phyloP scores from a whole-genome alignment of 2,797 vertebrate species.

The Neosilurus hyrtlii region DNA sequence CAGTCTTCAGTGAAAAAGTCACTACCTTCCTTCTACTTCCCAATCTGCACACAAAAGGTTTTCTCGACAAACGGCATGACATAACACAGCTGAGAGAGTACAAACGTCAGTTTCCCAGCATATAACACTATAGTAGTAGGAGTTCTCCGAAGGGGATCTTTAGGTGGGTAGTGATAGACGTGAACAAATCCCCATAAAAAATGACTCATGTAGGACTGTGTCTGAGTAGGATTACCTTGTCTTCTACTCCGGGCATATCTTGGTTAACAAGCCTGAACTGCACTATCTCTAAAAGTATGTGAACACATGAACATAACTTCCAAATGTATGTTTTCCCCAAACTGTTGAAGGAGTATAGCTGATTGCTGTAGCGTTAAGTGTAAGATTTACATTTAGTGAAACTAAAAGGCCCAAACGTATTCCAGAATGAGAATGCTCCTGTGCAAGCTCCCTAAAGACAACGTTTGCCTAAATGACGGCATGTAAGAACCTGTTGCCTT shows the following conservation, averaged over 20 bases:
- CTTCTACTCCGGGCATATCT: background rate
- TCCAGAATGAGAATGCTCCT: too few relatives aligned
- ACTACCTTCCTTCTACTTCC: conserved; percentile 11
- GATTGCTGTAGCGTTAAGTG: background rate
- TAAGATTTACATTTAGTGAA: background rate
- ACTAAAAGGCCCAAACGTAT: too few relatives aligned
- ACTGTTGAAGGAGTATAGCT: background rate
- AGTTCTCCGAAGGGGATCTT: background rate
- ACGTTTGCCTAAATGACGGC: too few relatives aligned
- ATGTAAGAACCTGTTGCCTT: too few relatives aligned
- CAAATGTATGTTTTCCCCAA: background rate
- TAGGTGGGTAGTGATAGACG: background rate
- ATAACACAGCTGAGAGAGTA: background rate
- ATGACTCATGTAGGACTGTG: background rate
- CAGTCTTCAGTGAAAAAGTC: background rate
- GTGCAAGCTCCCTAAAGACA: too few relatives aligned
- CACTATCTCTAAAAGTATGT: background rate
- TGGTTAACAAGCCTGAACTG: background rate
- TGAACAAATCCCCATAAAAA: background rate
- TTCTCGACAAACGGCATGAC: background rate
- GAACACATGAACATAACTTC: background rate
- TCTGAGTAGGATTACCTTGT: background rate
- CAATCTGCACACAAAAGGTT: background rate
- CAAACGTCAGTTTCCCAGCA: background rate
- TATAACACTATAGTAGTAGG: background rate